Evolutionary conservation across 2,888 invertebrate genomes (phyloP).

Genomic region (Leucozona laternaria): DNA sequence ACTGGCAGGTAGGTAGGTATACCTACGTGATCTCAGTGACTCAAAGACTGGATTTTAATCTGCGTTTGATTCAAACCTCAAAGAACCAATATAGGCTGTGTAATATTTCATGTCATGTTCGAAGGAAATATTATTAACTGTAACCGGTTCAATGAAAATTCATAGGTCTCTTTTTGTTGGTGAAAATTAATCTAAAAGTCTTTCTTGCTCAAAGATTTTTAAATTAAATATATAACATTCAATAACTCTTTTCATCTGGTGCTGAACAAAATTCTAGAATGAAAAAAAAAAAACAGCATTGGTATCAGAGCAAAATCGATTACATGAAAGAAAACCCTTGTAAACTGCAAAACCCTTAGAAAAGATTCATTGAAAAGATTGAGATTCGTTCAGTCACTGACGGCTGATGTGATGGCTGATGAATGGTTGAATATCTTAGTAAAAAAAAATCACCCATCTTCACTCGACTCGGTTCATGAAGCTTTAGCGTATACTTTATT

Average conservation of each 20-base stretch:
- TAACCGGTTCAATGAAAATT: too few species aligned
- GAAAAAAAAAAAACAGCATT: background rate
- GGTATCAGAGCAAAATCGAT: constrained; percentile 10
- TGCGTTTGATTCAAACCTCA: too few species aligned
- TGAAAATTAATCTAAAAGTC: too few species aligned
- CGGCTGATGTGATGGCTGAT: background rate
- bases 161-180: too few species aligned
- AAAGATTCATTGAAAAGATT: constrained; percentile 19
- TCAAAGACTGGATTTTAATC: too few species aligned
- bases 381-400: constrained; percentile 12
- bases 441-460: constrained; percentile 13
- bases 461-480: background rate
- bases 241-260: background rate
- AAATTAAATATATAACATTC: background rate
- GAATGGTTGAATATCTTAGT: constrained; percentile 18
- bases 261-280: background rate
- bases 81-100: too few species aligned
- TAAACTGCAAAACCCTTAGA: background rate
- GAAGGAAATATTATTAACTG: too few species aligned
- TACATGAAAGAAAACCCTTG: constrained; percentile 10
- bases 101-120: too few species aligned
- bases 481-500: background rate
- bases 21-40: too few species aligned
- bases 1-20: too few species aligned
- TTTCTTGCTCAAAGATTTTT: too few species aligned